Percentiles rank a stretch among this genome's conserved stretches.
phyloP scores from a whole-genome alignment of 2,113 vertebrate genomes.

The Tenrec ecaudatus region DNA sequence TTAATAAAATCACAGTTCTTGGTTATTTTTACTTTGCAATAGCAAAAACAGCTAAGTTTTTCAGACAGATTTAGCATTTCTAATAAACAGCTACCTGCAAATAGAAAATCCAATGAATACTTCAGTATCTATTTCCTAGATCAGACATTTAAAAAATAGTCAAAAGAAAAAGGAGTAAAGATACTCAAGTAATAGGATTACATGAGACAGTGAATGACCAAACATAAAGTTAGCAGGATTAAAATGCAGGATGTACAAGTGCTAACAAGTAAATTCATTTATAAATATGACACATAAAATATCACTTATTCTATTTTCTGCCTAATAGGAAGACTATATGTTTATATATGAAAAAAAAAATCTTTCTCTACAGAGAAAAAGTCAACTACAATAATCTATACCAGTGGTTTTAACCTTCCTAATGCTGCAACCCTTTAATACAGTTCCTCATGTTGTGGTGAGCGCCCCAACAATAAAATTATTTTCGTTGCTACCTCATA shows the following conservation, averaged over 20 bases:
- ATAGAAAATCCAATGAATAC: slow-evolving; percentile 14
- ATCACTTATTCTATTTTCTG: slow-evolving; percentile 26
- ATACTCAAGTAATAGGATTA: background rate
- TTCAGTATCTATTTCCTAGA: slow-evolving; percentile 41
- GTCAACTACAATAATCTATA: too few relatives aligned
- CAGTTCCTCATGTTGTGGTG: too few relatives aligned
- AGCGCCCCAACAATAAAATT: too few relatives aligned
- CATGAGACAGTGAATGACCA: slow-evolving; percentile 24
- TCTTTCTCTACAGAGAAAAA: too few relatives aligned
- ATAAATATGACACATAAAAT: background rate
- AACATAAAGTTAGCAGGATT: slow-evolving; percentile 42
- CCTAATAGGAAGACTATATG: slow-evolving; percentile 14
- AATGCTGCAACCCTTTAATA: too few relatives aligned
- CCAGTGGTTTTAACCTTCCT: too few relatives aligned
- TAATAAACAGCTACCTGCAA: slow-evolving; percentile 50
- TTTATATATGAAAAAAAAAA: background rate
- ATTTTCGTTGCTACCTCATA: too few relatives aligned
- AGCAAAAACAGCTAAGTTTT: slow-evolving; percentile 56
- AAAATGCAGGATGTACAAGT: slow-evolving; percentile 51
- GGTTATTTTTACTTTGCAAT: slow-evolving; percentile 25
- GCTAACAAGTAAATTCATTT: slow-evolving; percentile 44
- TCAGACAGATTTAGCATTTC: slow-evolving; percentile 32
- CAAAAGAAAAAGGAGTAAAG: background rate
- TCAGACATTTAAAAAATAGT: slow-evolving; percentile 51
- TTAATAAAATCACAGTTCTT: slow-evolving; percentile 49